These are phyloP conservation scores for Yponomeuta malinellus DNA, from an alignment of 2,888 invertebrate genomes.

Conservation along the genomic window DNA sequence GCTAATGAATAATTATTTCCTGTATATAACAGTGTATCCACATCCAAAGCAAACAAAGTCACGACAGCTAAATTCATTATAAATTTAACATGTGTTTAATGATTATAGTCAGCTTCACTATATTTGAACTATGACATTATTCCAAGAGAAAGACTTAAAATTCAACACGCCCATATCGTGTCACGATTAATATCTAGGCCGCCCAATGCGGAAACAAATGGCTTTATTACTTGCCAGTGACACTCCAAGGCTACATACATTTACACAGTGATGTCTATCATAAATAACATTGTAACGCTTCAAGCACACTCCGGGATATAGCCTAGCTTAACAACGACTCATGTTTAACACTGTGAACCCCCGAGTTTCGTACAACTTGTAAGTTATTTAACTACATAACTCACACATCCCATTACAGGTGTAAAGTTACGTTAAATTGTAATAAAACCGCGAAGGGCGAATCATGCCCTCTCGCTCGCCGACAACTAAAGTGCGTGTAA, in stretches of 20 bases:
- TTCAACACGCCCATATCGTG: neutral
- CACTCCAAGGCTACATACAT: neutral
- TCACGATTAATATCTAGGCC: neutral
- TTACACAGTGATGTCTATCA: slow-evolving; percentile 43
- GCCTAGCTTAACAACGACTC: slow-evolving; percentile 20
- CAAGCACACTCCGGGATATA: slow-evolving; percentile 12
- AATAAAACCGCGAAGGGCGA: slow-evolving; percentile 24
- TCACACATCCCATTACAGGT: slow-evolving; percentile 23
- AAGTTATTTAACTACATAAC: slow-evolving; percentile 17
- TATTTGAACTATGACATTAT: neutral
- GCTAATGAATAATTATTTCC: too few relatives aligned
- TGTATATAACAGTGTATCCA: too few relatives aligned
- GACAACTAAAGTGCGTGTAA: slow-evolving; percentile 17
- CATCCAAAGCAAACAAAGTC: too few relatives aligned
- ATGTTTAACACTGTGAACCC: slow-evolving; percentile 23
- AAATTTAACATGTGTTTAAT: too few relatives aligned
- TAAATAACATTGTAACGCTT: slow-evolving; percentile 15
- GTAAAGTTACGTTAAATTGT: slow-evolving; percentile 26
- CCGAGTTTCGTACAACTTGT: slow-evolving; percentile 19
- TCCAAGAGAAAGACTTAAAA: slow-evolving; percentile 17
- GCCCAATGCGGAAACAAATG: neutral
- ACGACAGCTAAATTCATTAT: too few relatives aligned
- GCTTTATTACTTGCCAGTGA: slow-evolving; percentile 3
- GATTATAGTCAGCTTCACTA: too few relatives aligned
- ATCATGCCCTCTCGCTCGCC: slow-evolving; percentile 19